Evolutionary conservation across 2,113 vertebrate species (phyloP), one percentile per base, ranked within the genome.

Genomic region (Bambusicola thoracicus): DNA sequence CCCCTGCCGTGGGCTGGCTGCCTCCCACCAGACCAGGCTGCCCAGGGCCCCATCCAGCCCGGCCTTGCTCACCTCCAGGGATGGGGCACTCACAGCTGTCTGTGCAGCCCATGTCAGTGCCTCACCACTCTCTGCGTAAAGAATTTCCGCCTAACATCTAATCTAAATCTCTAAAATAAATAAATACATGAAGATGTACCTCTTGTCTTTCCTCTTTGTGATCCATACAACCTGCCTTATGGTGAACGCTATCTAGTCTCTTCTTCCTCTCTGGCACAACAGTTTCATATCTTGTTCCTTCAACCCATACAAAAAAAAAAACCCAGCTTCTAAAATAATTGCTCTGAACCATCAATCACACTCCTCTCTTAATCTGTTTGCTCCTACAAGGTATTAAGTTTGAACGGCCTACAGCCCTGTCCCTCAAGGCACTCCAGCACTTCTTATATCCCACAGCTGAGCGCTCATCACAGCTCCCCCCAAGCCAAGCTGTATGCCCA

Each of bases 301-400:
- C 61, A 75, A 83, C 61, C 56, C 76, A 74, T 68, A 80, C 6
- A 49, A 48, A 22, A 92, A 34, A 55, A 61, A 49, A 93, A 92
- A 34, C 49, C 62, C 29, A 81, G 72, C 49, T 90, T 61, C 93
- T 97, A 89, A 94, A 90, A 83, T 83, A 70, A 91, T 38, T 72
- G 8, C 51, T 46, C 46, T 83, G 87, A 74, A 68, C 93, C 65
- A 77, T 85, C 87, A 70, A 49, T 78, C 90, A 91, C 79, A 66
- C 76, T 59, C n/a, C 51, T 65, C 65, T 70, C 75, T 58, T 40
- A 34, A 72, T 63, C 65, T 67, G 51, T 11, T 75, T 12, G 0
- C 0, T 93, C 30, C 89, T 63, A 3, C 0, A 2, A 75, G 51
- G 72, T 78, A 81, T 81, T 20, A 68, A 67, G n/a, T 91, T 72